Conservation (phyloP, 2,113 vertebrate species). For the Ceyx melanurus region DNA sequence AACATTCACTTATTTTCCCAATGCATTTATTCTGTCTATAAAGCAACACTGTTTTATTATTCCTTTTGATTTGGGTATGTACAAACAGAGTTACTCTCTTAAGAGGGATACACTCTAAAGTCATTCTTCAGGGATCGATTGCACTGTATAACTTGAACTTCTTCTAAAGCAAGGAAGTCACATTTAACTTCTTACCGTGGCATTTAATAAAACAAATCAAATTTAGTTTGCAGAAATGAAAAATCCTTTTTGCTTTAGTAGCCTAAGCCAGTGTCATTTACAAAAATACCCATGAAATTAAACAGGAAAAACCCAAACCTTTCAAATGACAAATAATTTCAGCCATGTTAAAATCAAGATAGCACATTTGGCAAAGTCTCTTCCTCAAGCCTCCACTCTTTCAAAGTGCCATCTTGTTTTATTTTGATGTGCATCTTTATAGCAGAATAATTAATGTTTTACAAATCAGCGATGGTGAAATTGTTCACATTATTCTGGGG, state of each 20-base stretch:
- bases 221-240: neutral
- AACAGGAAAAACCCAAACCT: neutral
- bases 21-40: neutral
- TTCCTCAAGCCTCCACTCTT: neutral
- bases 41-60: neutral
- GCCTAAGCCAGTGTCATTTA: neutral
- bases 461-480: conserved; percentile 10
- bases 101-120: neutral
- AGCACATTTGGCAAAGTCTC: neutral
- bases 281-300: neutral
- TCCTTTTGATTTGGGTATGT: neutral
- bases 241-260: neutral
- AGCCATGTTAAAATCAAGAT: neutral
- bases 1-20: neutral
- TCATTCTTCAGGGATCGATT: neutral
- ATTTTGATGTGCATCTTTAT: conserved; percentile 33
- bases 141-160: neutral
- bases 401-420: neutral
- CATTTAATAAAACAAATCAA: neutral
- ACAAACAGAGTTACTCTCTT: conserved; percentile 6
- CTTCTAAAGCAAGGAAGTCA: neutral
- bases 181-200: neutral
- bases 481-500: conserved; percentile 29
- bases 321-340: neutral
- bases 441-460: conserved; percentile 47